Evolutionary conservation across 1,140 invertebrate genomes (phyloP), one percentile per base, ranked within the genome.

Genomic region (Drosophila ogumai): DNA sequence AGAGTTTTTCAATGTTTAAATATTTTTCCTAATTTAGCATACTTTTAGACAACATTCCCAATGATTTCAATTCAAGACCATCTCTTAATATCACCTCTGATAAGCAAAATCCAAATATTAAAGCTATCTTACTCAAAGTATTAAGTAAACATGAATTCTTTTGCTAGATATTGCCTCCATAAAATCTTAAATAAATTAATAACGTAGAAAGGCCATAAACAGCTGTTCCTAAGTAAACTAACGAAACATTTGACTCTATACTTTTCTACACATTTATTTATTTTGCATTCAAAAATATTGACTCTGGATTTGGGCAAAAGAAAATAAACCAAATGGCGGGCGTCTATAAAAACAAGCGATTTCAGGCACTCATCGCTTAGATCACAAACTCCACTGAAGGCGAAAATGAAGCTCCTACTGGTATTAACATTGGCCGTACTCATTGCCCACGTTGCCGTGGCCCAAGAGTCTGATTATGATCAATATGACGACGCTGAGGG

Each of bases 371-470:
- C 8, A 17, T 34, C 28, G 13, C 25, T 67, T 40, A 72, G 50
- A 54, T 46, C 66, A 19, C 43, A 7, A 67, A 56, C n/a, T 69
- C 8, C 4, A 10, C 38, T 12, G 9, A 68, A 36, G 22, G 22
- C 57, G 47, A 74, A 74, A 41, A 74, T 74, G 71, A 74, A 54
- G 38, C 36, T 74, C 22, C 36, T 74, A 13, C 31, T 74, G 34
- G 13, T 74, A 10, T 22, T 74, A 25, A n/a, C 68, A 41, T 32
- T 74, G 57, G 13, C 71, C 15, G 31, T 74, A 12, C 19, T 63
- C 13, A 36, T 74, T 22, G 68, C 40, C 47, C 56, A 61, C 13
- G 57, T 54, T 31, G 32, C 19, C 7, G 38, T 68, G 61, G 56
- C 32, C 8, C 43, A 22, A 31, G n/a, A 13, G 0, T 0, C 28